Percentiles rank a stretch among this genome's conserved stretches.
These are phyloP conservation scores for Anoura caudifer DNA, from an alignment of 2,113 vertebrate genomes.

Conservation along the genomic window DNA sequence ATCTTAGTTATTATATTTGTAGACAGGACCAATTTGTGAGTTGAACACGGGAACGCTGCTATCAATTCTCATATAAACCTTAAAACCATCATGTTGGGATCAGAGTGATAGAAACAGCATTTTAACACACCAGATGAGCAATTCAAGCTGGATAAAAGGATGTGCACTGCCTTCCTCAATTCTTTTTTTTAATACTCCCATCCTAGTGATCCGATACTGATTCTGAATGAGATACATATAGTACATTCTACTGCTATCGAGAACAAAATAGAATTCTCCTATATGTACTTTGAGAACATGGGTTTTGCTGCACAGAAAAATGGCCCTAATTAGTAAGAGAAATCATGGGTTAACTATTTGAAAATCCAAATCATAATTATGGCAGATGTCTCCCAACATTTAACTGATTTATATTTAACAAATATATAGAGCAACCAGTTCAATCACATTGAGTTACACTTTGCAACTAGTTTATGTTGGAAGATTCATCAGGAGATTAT, in stretches of 20 bases:
- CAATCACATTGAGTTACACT: background rate
- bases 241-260: background rate
- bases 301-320: background rate
- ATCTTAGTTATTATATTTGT: background rate
- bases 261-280: background rate
- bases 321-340: background rate
- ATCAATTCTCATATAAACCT: background rate
- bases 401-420: conserved; percentile 23
- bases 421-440: background rate
- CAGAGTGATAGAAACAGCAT: background rate
- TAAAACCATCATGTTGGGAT: background rate
- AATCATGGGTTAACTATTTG: conserved; percentile 23
- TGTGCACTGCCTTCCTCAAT: background rate
- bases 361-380: conserved; percentile 29
- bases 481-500: conserved; percentile 6
- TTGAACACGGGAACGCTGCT: background rate
- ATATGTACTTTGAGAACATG: background rate
- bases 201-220: background rate
- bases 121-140: background rate
- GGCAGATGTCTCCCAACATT: background rate
- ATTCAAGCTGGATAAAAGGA: background rate
- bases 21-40: background rate
- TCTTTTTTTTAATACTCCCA: background rate
- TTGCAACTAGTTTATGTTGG: background rate
- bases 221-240: background rate